A percentile compares a stretch with the other conserved stretches of the same genome.
These are phyloP conservation scores for Dicrurus megarhynchus DNA, from an alignment of 2,113 vertebrate species.

Conservation along the genomic window DNA sequence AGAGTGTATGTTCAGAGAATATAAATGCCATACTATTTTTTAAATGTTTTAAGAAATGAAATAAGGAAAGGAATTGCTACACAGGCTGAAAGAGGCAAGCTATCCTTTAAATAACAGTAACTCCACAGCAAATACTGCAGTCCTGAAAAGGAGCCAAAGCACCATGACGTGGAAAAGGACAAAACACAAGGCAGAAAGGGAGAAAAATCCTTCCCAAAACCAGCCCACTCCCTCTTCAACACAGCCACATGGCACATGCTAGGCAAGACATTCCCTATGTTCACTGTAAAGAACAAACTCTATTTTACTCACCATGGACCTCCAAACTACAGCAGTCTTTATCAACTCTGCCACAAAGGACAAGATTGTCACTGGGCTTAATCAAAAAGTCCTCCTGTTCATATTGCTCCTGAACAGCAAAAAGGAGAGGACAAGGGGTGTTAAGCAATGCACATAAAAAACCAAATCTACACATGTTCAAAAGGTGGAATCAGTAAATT, in stretches of 20 bases:
- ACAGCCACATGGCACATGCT: not conserved
- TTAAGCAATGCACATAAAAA: not conserved
- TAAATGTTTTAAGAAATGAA: not conserved
- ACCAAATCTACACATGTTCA: not conserved
- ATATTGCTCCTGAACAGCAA: slow-evolving; percentile 87
- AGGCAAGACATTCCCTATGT: not conserved
- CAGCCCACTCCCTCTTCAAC: not conserved
- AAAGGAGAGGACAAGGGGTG: not conserved
- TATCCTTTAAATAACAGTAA: not conserved
- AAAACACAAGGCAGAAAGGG: not conserved
- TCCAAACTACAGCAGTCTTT: slow-evolving; percentile 94
- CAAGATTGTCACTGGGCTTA: slow-evolving; percentile 89
- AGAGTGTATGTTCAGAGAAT: not conserved
- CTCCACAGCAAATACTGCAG: not conserved
- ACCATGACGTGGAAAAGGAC: not conserved
- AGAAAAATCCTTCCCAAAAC: not conserved
- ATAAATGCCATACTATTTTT: not conserved
- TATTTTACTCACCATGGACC: slow-evolving; percentile 78
- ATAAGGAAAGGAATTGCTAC: not conserved
- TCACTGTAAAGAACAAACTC: not conserved
- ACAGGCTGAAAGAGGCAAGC: not conserved
- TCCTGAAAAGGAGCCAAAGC: not conserved
- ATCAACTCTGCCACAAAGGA: slow-evolving; percentile 87
- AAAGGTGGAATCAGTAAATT: not conserved
- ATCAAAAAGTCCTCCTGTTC: slow-evolving; percentile 94